Percentiles rank a stretch among this genome's conserved stretches.
phyloP scores from a whole-genome alignment of 2,888 invertebrate species.

The Thymelicus sylvestris region DNA sequence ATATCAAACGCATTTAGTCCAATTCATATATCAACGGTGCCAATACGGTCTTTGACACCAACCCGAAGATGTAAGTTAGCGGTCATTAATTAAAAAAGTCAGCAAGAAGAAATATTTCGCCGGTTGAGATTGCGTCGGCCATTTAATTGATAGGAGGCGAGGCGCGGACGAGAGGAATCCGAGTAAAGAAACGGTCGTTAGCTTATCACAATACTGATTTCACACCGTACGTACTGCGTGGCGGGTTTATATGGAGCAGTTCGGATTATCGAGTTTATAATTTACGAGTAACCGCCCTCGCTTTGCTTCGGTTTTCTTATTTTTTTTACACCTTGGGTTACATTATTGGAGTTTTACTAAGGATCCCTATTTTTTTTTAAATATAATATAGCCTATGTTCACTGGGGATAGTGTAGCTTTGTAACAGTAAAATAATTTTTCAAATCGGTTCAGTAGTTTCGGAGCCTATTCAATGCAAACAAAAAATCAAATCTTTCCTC shows the following conservation, averaged over 20 bases:
- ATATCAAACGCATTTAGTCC: constrained; percentile 19
- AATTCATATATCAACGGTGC: constrained; percentile 43
- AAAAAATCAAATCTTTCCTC: too few relatives aligned
- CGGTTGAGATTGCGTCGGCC: constrained; percentile 66
- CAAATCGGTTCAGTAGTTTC: too few relatives aligned
- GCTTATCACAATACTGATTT: constrained; percentile 79
- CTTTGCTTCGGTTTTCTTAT: too few relatives aligned
- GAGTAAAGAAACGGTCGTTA: constrained; percentile 57
- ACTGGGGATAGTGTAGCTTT: too few relatives aligned
- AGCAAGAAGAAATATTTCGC: constrained; percentile 49
- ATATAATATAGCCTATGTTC: too few relatives aligned
- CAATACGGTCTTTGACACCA: constrained; percentile 37
- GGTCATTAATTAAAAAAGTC: constrained; percentile 56
- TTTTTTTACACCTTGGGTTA: too few relatives aligned
- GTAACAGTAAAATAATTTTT: too few relatives aligned
- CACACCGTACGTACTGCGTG: constrained; percentile 56
- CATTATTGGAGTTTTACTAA: too few relatives aligned
- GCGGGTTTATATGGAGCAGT: constrained; percentile 52
- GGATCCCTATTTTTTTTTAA: too few relatives aligned
- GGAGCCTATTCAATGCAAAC: too few relatives aligned
- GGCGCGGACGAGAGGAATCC: constrained; percentile 58
- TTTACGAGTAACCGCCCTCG: too few relatives aligned
- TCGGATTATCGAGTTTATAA: not conserved
- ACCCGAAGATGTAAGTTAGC: constrained; percentile 35
- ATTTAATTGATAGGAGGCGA: constrained; percentile 74